phyloP scores from a whole-genome alignment of 30 jellyfish, hydroid and myxozoan species.

The Turritopsis dohrnii region DNA sequence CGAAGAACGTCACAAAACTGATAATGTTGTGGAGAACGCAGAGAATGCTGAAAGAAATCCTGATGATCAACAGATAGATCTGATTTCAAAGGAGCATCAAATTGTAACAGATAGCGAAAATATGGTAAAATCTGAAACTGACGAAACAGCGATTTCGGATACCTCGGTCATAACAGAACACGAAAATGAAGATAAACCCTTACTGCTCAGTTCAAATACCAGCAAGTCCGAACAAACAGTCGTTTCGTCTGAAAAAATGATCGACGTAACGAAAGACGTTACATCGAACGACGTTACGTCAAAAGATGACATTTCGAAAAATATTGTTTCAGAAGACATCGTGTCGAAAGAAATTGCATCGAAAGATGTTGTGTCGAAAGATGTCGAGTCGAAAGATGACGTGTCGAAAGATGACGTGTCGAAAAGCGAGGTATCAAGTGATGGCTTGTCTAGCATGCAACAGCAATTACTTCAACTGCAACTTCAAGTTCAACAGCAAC shows the following conservation, averaged over 20 bases:
- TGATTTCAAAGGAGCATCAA: slow-evolving; percentile 33
- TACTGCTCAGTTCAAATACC: background rate
- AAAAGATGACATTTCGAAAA: slow-evolving; percentile 30
- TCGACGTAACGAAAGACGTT: slow-evolving; percentile 23
- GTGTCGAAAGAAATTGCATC: background rate
- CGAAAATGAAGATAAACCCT: background rate
- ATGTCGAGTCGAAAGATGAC: slow-evolving; percentile 8
- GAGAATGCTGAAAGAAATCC: background rate
- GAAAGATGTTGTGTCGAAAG: slow-evolving; percentile 17
- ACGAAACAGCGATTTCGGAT: background rate
- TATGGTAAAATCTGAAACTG: slow-evolving; percentile 15
- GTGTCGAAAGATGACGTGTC: background rate
- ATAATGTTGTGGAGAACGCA: no score
- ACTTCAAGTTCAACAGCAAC: slow-evolving; percentile 7
- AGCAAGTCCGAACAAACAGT: background rate
- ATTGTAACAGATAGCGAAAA: slow-evolving; percentile 24
- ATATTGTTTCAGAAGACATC: slow-evolving; percentile 31
- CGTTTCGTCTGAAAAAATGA: background rate
- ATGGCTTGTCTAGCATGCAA: background rate
- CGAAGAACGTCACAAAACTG: background rate
- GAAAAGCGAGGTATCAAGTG: background rate
- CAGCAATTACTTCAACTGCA: slow-evolving; percentile 13
- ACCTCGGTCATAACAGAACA: background rate
- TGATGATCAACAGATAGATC: slow-evolving; percentile 16
- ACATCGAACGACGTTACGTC: slow-evolving; percentile 16